These are phyloP conservation scores for Tetramorium bicarinatum DNA, from an alignment of 2,888 invertebrate genomes.

Conservation along the genomic window DNA sequence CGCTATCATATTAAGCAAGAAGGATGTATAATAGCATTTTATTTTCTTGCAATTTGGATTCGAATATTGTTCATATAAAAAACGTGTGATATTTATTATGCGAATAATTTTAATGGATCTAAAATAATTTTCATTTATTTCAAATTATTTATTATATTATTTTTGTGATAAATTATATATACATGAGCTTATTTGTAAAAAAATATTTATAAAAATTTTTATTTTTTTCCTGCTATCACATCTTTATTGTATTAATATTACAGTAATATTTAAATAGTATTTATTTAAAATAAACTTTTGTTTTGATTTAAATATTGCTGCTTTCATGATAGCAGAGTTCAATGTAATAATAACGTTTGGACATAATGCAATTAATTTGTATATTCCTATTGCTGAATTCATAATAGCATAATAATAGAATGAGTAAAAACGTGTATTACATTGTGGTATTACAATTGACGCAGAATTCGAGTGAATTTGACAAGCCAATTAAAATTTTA, in stretches of 20 bases:
- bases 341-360: conserved; percentile 28
- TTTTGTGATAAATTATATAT: too few relatives aligned
- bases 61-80: background rate
- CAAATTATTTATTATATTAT: background rate
- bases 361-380: conserved; percentile 45
- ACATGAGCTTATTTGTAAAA: background rate
- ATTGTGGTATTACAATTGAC: conserved; percentile 36
- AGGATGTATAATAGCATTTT: background rate
- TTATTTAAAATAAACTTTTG: background rate
- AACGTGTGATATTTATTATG: background rate
- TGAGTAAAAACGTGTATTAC: conserved; percentile 39
- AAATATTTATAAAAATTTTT: background rate
- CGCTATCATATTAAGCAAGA: conserved; percentile 28
- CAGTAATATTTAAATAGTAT: conserved; percentile 8
- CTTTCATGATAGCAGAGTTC: background rate
- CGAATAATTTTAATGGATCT: background rate
- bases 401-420: conserved; percentile 62
- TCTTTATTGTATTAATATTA: background rate
- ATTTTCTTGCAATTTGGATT: background rate
- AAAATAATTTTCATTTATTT: background rate
- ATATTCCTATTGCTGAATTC: conserved; percentile 60
- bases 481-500: conserved; percentile 63
- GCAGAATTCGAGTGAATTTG: conserved; percentile 57
- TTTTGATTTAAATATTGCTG: background rate
- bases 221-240: background rate